Evolutionary conservation across 2,113 vertebrate species (phyloP), one percentile per base, ranked within the genome.

Genomic region (Oncorhynchus mykiss): DNA sequence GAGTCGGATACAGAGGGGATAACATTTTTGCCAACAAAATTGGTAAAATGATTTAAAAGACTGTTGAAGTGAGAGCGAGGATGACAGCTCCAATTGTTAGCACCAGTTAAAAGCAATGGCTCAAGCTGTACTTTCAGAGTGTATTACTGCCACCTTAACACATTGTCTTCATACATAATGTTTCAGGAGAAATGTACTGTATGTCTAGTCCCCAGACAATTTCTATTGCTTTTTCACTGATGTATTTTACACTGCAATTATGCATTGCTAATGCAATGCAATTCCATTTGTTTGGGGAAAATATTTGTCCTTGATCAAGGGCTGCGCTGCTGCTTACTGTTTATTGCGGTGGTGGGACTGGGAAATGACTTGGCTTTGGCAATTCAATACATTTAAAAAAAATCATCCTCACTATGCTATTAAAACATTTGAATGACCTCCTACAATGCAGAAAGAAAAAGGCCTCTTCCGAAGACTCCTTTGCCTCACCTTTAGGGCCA

Each of bases 121-220:
- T 83, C 74, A 70, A 80, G 78, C 69, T 62, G 66, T 75, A 73
- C 70, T 79, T 77, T 80, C 73, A 64, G 20, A 25, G 20, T 39
- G 62, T n/a, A 70, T 79, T 84, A 79, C 73, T 72, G 68, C 79
- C 71, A 68, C 64, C 49, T 78, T 76, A 76, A 78, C 72, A 78
- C 49, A 85, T 81, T 74, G 73, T 79, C 68, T 81, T 60, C 57
- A 60, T 60, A 22, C 57, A 60, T 87, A 79, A 82, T 80, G 77
- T 29, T 75, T 64, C 77, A 75, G 69, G 71, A 77, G 51, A 49
- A 81, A 81, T 81, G 76, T 75, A 83, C 77, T 45, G 8, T 45
- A 45, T 45, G 71, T 71, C 12, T 49, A 59, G 12, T 74, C 66
- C 76, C 62, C 25, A 79, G 72, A 79, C 78, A 75, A 81, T 79